Conservation (phyloP, 2,888 invertebrate genomes). For the Eristalis arbustorum region DNA sequence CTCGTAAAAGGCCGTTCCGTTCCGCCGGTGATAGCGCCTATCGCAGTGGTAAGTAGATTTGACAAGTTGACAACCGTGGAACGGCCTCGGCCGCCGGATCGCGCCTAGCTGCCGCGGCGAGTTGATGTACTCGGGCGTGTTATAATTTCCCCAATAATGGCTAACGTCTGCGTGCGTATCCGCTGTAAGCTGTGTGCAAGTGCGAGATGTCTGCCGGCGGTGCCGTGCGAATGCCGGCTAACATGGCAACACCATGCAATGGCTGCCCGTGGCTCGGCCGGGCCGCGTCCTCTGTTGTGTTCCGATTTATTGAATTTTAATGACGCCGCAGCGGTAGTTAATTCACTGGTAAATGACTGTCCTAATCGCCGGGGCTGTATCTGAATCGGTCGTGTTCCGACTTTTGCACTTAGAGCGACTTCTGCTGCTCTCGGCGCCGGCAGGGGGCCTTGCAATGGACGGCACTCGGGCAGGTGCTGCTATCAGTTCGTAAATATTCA, state of each 20-base stretch:
- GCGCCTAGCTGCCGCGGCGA: neutral
- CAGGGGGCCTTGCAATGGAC: neutral
- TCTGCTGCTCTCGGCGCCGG: neutral
- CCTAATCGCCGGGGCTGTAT: constrained; percentile 42
- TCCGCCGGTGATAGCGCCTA: neutral
- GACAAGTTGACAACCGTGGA: constrained; percentile 34
- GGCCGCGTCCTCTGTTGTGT: neutral
- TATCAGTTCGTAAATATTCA: constrained; percentile 34
- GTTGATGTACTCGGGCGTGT: constrained; percentile 23
- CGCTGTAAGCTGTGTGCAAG: constrained; percentile 20
- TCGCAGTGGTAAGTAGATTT: constrained; percentile 32
- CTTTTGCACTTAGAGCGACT: neutral
- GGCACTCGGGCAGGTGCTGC: neutral
- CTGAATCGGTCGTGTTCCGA: neutral
- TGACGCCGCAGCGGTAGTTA: constrained; percentile 36
- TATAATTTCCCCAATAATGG: constrained; percentile 40
- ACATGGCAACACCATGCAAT: neutral
- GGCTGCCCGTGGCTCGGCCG: neutral
- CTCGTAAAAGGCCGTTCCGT: neutral
- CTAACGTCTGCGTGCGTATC: constrained; percentile 20
- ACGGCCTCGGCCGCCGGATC: neutral
- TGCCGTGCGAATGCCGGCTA: neutral
- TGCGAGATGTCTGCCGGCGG: constrained; percentile 2
- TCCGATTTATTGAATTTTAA: constrained; percentile 51
- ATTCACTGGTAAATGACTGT: constrained; percentile 23